Conservation (phyloP, 2,888 invertebrate genomes). For the Eupeodes latifasciatus region DNA sequence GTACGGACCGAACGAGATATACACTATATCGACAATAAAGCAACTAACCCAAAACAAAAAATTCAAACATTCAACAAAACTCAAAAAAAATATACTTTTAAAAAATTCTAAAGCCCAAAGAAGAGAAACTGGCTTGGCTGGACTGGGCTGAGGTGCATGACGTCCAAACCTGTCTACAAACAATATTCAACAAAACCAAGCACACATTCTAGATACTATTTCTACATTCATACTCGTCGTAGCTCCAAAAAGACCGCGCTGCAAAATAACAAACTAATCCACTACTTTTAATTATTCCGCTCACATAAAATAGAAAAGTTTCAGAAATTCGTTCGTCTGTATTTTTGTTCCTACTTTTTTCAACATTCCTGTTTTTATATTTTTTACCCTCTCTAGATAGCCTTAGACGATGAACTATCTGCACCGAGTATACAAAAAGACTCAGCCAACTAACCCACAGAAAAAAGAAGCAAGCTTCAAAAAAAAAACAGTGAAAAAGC, state of each 20-base stretch:
- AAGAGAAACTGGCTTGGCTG: too few relatives aligned
- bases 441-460: slow-evolving; percentile 49
- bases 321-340: slow-evolving; percentile 45
- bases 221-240: too few relatives aligned
- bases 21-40: slow-evolving; percentile 46
- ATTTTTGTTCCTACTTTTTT: neutral
- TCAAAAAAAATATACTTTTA: neutral
- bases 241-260: slow-evolving; percentile 37
- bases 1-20: neutral
- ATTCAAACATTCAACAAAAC: neutral
- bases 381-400: slow-evolving; percentile 21
- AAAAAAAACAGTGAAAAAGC: slow-evolving; percentile 22
- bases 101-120: slow-evolving; percentile 33
- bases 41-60: slow-evolving; percentile 11
- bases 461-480: neutral
- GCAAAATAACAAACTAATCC: slow-evolving; percentile 75
- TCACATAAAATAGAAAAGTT: slow-evolving; percentile 74
- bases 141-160: neutral
- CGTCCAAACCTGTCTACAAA: slow-evolving; percentile 14
- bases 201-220: neutral
- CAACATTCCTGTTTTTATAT: neutral
- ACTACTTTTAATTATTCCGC: slow-evolving; percentile 75
- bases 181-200: slow-evolving; percentile 21
- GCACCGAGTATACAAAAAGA: slow-evolving; percentile 43
- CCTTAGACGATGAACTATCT: slow-evolving; percentile 69